These are phyloP conservation scores for Colossoma macropomum DNA, from an alignment of 2,113 vertebrate genomes.

Conservation along the genomic window DNA sequence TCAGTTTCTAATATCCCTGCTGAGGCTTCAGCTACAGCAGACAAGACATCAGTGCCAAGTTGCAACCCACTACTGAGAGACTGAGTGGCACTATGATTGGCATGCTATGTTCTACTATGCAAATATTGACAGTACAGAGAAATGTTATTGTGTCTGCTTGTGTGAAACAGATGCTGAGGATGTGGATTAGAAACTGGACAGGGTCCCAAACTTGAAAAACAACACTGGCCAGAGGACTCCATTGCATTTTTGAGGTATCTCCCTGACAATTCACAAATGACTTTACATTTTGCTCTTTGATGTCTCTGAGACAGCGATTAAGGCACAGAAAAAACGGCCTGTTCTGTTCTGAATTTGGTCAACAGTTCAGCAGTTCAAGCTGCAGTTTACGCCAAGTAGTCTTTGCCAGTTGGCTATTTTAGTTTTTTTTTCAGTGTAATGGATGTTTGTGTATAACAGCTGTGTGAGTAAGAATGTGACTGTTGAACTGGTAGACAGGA, in stretches of 20 bases:
- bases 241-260: neutral
- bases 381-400: neutral
- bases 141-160: neutral
- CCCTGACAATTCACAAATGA: neutral
- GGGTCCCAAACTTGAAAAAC: neutral
- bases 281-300: neutral
- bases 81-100: neutral
- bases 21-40: neutral
- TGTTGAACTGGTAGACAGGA: neutral
- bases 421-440: conserved; percentile 1
- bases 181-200: neutral
- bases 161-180: neutral
- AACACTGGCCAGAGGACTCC: neutral
- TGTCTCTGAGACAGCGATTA: neutral
- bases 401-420: neutral
- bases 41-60: neutral
- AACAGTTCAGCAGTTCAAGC: neutral
- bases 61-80: neutral
- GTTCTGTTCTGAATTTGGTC: neutral
- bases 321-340: neutral
- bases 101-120: neutral
- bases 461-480: neutral
- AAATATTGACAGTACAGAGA: neutral
- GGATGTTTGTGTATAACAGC: conserved; percentile 16
- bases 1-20: no score